Evolutionary conservation across 2,888 invertebrate genomes (phyloP).

Genomic region (Eretmocerus hayati): DNA sequence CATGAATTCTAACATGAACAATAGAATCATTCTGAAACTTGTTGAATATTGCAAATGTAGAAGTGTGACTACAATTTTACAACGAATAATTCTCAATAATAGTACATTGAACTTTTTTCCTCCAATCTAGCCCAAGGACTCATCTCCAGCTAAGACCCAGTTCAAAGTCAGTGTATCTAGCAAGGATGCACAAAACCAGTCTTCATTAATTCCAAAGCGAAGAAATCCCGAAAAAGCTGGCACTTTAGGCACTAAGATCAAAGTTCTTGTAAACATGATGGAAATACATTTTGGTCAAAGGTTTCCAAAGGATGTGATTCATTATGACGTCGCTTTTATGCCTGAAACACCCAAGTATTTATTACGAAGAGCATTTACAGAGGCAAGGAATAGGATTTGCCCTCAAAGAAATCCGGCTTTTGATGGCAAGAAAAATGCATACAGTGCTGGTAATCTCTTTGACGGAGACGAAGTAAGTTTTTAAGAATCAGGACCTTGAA

Average conservation of each 20-base stretch:
- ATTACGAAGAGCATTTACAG: constrained; percentile 49
- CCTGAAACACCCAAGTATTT: constrained; percentile 66
- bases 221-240: constrained; percentile 40
- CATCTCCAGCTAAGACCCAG: too few species aligned
- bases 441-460: constrained; percentile 51
- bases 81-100: too few species aligned
- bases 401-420: constrained; percentile 56
- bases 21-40: too few species aligned
- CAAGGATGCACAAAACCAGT: too few species aligned
- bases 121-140: too few species aligned
- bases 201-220: too few species aligned
- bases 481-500: constrained; percentile 38
- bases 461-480: constrained; percentile 66
- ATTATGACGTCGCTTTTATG: constrained; percentile 74
- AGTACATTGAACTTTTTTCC: background rate
- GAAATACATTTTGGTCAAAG: constrained; percentile 48
- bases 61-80: too few species aligned
- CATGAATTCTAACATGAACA: too few species aligned
- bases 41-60: too few species aligned
- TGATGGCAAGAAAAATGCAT: constrained; percentile 67
- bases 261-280: constrained; percentile 61
- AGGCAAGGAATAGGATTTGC: constrained; percentile 40
- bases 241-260: constrained; percentile 45
- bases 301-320: constrained; percentile 55
- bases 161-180: too few species aligned